These are phyloP conservation scores for Dorcus hopei DNA, from an alignment of 2,888 invertebrate genomes.

Conservation along the genomic window DNA sequence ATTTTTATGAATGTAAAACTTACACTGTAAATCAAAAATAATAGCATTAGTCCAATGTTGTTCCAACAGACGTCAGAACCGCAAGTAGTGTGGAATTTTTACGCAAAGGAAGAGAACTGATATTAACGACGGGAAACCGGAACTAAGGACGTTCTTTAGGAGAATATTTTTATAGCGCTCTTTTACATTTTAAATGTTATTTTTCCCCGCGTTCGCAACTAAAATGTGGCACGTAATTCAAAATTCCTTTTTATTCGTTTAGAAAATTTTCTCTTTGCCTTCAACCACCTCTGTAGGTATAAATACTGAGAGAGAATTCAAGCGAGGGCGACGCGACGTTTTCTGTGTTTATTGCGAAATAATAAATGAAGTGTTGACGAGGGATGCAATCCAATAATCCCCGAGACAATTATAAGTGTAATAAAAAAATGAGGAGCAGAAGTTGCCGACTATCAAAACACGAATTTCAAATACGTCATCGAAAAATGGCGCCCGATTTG, in stretches of 20 bases:
- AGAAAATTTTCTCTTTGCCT: neutral
- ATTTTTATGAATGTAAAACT: too few species aligned
- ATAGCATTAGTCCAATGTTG: conserved; percentile 32
- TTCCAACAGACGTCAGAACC: conserved; percentile 41
- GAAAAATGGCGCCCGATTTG: conserved; percentile 47
- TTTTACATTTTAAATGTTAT: neutral
- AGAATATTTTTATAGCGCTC: conserved; percentile 44
- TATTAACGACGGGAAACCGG: conserved; percentile 47
- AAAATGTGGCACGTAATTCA: neutral
- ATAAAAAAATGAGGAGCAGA: conserved; percentile 25
- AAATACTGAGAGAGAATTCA: neutral
- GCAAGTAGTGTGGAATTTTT: conserved; percentile 40
- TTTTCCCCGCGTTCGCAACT: neutral
- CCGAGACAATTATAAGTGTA: conserved; percentile 19
- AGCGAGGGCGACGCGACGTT: neutral
- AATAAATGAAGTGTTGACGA: neutral
- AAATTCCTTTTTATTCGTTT: neutral
- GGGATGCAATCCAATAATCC: conserved; percentile 1
- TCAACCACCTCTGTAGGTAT: neutral
- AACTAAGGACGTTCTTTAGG: conserved; percentile 44
- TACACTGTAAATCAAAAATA: neutral
- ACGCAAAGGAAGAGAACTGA: conserved; percentile 37
- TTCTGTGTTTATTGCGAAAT: neutral
- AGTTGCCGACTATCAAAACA: conserved; percentile 25
- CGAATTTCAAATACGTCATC: conserved; percentile 34